These are phyloP conservation scores for Acanthacorydalis orientalis DNA, from an alignment of 2,888 invertebrate species.

Conservation along the genomic window DNA sequence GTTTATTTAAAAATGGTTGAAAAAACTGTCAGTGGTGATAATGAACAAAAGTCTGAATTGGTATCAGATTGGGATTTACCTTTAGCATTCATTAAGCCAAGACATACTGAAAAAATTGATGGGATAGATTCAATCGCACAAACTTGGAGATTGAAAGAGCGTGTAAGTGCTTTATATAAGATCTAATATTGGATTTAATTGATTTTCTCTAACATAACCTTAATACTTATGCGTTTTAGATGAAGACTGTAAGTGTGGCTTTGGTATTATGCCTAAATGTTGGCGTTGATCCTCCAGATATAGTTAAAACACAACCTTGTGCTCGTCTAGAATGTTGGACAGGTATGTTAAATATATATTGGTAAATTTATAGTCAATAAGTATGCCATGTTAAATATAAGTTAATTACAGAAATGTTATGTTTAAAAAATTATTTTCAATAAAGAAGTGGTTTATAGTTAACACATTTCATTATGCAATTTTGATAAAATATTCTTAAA, in stretches of 20 bases:
- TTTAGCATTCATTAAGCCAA: slow-evolving; percentile 52
- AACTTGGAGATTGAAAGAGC: slow-evolving; percentile 85
- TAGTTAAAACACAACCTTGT: slow-evolving; percentile 93
- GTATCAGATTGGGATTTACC: slow-evolving; percentile 51
- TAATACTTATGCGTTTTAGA: slow-evolving; percentile 35
- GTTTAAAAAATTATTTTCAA: not conserved
- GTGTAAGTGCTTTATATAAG: slow-evolving; percentile 35
- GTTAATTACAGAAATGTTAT: no score
- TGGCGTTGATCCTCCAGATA: slow-evolving; percentile 98
- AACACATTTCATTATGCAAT: not conserved
- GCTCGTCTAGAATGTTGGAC: slow-evolving; percentile 95
- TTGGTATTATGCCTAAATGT: slow-evolving; percentile 94
- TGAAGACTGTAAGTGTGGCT: slow-evolving; percentile 98
- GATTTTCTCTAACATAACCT: slow-evolving; percentile 3
- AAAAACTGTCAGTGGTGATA: slow-evolving; percentile 9
- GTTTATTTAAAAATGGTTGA: slow-evolving; percentile 12
- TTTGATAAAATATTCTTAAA: not conserved
- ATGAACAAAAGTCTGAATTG: slow-evolving; percentile 15
- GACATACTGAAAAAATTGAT: slow-evolving; percentile 57
- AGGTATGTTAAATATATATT: slow-evolving; percentile 35
- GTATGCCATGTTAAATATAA: no score
- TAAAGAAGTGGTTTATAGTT: not conserved
- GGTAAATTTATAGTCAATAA: no score
- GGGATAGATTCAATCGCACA: slow-evolving; percentile 48
- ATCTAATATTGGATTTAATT: slow-evolving; percentile 3